Conservation (phyloP, 2,888 invertebrate genomes). For the Siphonodentalium dalli region DNA sequence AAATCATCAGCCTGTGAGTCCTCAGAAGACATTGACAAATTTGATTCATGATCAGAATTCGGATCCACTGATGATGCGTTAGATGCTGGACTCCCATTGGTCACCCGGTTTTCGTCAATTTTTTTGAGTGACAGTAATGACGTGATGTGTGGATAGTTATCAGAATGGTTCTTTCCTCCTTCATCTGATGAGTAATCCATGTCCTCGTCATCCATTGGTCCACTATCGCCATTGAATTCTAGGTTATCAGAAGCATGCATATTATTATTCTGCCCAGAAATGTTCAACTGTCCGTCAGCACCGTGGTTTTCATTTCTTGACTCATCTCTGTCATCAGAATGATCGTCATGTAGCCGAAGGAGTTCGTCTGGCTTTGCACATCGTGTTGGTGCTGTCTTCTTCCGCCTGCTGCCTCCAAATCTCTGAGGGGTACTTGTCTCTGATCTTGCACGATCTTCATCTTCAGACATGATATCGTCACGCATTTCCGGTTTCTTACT, state of each 20-base stretch:
- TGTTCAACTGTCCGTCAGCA: neutral
- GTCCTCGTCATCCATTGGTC: too few species aligned
- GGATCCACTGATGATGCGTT: conserved; percentile 71
- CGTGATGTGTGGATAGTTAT: too few species aligned
- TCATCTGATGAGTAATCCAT: too few species aligned
- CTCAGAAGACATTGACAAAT: conserved; percentile 64
- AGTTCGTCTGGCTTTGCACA: conserved; percentile 49
- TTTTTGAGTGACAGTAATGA: too few species aligned
- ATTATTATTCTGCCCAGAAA: neutral
- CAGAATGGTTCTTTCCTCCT: too few species aligned
- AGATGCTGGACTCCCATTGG: too few species aligned
- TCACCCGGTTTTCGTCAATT: too few species aligned
- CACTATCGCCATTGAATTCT: too few species aligned
- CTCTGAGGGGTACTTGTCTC: conserved; percentile 22
- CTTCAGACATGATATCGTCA: conserved; percentile 23
- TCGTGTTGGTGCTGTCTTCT: conserved; percentile 56
- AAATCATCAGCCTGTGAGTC: conserved; percentile 61
- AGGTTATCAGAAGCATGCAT: neutral
- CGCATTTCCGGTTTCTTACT: conserved; percentile 31
- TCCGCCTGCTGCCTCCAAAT: conserved; percentile 46
- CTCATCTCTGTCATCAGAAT: conserved; percentile 38
- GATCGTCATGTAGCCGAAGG: conserved; percentile 45
- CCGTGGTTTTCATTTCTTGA: conserved; percentile 5
- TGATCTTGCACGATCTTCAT: conserved; percentile 21
- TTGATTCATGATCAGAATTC: conserved; percentile 27